A percentile compares a stretch with the other conserved stretches of the same genome.
Evolutionary conservation across 2,888 invertebrate species (phyloP).

Genomic region (Drosophila mercatorum): DNA sequence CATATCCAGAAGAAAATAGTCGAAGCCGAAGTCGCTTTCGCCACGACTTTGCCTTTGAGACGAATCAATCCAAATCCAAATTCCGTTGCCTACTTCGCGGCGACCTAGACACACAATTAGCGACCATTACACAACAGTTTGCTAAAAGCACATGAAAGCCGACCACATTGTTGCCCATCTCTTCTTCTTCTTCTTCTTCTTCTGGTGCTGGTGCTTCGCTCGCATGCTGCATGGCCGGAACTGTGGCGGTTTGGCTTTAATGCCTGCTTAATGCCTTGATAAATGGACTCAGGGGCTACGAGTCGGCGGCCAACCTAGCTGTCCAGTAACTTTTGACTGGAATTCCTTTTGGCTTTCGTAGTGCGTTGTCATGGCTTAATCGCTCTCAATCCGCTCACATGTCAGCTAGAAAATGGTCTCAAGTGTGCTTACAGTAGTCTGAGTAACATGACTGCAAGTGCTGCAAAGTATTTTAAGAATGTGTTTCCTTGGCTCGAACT

Average conservation of each 20-base stretch:
- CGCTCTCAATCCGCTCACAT: constrained; percentile 47
- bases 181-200: not conserved
- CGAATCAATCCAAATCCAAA: not conserved
- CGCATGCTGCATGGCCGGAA: constrained; percentile 33
- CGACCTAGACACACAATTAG: constrained; percentile 13
- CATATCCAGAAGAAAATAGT: no score
- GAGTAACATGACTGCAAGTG: not conserved
- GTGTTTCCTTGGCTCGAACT: not conserved
- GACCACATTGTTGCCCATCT: constrained; percentile 7
- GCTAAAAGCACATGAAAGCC: constrained; percentile 24
- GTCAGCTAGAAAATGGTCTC: constrained; percentile 20
- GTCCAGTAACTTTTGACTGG: constrained; percentile 6
- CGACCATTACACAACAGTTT: constrained; percentile 23
- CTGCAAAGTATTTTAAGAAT: constrained; percentile 7
- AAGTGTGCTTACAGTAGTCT: constrained; percentile 3
- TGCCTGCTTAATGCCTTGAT: constrained; percentile 42
- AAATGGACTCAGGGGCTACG: constrained; percentile 30
- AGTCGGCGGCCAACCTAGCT: not conserved
- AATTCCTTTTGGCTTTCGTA: constrained; percentile 16
- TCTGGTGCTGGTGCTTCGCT: not conserved
- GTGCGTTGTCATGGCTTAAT: constrained; percentile 23
- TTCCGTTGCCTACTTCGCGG: constrained; percentile 1
- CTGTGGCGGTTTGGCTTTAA: constrained; percentile 35
- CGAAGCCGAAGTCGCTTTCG: not conserved
- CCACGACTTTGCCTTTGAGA: constrained; percentile 9